Evolutionary conservation across 2,888 invertebrate genomes (phyloP), one percentile per base, ranked within the genome.

Genomic region (Lithosia quadra): DNA sequence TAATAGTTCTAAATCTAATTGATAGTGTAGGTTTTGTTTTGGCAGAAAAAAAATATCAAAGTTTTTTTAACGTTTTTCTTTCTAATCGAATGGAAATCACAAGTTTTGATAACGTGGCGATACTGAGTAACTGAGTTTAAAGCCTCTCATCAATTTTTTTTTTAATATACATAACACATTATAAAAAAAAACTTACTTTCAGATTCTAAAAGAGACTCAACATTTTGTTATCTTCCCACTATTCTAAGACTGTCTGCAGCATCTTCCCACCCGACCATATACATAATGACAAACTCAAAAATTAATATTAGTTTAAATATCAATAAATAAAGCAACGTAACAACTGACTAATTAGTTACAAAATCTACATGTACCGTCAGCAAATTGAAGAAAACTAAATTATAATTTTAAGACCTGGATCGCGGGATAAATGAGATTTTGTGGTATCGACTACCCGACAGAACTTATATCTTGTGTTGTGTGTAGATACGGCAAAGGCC

Each of bases 271-370:
- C n/a, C 49, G n/a, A 9, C 9, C 49, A 49, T n/a, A n/a, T 28
- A 56, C 74, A 81, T 84, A 83, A 84, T 83, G 80, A 63, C 66
- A 78, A 78, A 76, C 63, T 67, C 63, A 76, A 73, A 66, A 74
- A 75, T n/a, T 78, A 77, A 71, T 71, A 72, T 72, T 68, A 77
- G 56, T 39, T 69, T 43, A 74, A 76, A 77, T 83, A 74, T 71
- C 81, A 87, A 87, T 84, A 84, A 84, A 87, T 87, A 86, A 84
- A 71, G 77, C 79, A 85, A 85, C 83, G 68, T 82, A 87, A 85
- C 82, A 81, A 78, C 59, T 72, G 73, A 78, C 79, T 77, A 77
- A 79, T 67, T 68, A 63, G 65, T 72, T 79, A 69, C 63, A 75
- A 67, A 18, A 65, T 65, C 61, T 68, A 53, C 28, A 62, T 71